Percentiles rank a stretch among this genome's conserved stretches.
phyloP scores from a whole-genome alignment of 2,888 invertebrate genomes.

The Lamellibrachia satsuma region DNA sequence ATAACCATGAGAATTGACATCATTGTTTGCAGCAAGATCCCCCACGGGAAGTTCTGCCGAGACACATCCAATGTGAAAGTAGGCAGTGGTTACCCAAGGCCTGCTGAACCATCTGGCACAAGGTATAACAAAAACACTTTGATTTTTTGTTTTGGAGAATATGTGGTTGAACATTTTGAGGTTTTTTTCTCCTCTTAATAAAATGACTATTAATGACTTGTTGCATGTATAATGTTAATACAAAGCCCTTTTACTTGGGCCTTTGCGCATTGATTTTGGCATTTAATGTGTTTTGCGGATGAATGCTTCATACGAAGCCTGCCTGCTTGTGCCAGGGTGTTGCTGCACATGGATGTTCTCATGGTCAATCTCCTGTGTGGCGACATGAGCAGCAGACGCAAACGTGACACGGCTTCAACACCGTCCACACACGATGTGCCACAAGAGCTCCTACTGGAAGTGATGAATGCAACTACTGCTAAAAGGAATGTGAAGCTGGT shows the following conservation, averaged over 20 bases:
- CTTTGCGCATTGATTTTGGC: too few species aligned
- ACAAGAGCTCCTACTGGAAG: background rate
- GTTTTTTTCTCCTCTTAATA: too few species aligned
- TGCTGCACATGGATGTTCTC: background rate
- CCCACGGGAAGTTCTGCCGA: background rate
- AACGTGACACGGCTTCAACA: background rate
- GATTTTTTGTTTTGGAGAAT: background rate
- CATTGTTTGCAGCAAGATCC: background rate
- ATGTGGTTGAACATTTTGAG: background rate
- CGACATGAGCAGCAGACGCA: background rate
- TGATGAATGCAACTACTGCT: background rate
- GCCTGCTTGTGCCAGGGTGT: background rate
- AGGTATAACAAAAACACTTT: background rate
- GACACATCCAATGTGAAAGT: background rate
- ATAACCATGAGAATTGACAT: background rate
- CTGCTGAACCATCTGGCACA: background rate
- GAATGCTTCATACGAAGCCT: too few species aligned
- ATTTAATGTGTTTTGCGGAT: too few species aligned
- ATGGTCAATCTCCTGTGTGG: background rate
- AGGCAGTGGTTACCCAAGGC: constrained; percentile 9
- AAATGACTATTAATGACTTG: too few species aligned
- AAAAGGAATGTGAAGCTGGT: background rate
- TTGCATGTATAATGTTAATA: too few species aligned
- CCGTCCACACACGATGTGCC: background rate
- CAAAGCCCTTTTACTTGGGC: too few species aligned